Evolutionary conservation across 2,888 invertebrate species (phyloP).

Genomic region (Polymixis flavicincta): DNA sequence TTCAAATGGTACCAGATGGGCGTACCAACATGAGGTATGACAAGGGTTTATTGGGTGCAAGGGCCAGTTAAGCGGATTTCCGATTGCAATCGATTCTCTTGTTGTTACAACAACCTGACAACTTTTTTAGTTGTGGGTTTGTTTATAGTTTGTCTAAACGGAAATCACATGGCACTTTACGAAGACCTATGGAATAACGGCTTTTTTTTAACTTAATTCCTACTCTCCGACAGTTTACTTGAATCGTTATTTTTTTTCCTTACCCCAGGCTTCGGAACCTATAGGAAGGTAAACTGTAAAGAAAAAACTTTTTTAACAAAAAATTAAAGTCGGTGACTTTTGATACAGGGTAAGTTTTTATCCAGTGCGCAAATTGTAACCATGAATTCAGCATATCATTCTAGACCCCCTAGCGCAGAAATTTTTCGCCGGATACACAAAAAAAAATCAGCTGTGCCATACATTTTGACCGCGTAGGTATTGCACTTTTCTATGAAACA

Average conservation of each 20-base stretch:
- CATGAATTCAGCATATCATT: too few species aligned
- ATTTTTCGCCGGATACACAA: too few species aligned
- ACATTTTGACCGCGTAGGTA: too few species aligned
- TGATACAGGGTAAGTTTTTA: too few species aligned
- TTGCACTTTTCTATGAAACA: too few species aligned
- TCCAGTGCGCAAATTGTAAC: too few species aligned
- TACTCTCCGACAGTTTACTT: not conserved
- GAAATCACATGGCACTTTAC: not conserved
- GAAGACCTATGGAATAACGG: not conserved
- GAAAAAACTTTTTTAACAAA: too few species aligned
- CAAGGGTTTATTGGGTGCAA: not conserved
- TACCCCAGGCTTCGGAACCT: not conserved
- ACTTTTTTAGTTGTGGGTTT: not conserved
- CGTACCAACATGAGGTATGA: not conserved
- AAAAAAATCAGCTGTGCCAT: too few species aligned
- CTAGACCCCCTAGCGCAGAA: too few species aligned
- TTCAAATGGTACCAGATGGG: not conserved
- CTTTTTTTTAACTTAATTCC: not conserved
- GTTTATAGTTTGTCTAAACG: not conserved
- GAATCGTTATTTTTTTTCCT: not conserved
- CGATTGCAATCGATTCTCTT: not conserved
- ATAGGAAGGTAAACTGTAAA: too few species aligned
- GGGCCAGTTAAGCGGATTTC: not conserved
- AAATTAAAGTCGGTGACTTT: too few species aligned
- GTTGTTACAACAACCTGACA: not conserved